phyloP scores from a whole-genome alignment of 2,113 vertebrate species.

The Antechinus stuartii region DNA sequence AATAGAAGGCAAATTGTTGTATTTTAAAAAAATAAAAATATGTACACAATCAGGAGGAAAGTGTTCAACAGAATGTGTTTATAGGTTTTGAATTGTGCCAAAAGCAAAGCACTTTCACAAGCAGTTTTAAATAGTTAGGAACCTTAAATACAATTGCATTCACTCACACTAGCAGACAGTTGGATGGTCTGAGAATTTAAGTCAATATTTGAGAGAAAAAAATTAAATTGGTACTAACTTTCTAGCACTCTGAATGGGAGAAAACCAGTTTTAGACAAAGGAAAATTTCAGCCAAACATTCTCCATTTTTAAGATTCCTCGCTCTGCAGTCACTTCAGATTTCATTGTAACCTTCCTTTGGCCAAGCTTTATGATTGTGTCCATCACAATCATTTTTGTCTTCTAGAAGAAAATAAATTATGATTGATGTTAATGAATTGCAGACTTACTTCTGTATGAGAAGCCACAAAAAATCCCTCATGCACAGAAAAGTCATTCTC shows the following conservation, averaged over 20 bases:
- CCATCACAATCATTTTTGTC: background rate
- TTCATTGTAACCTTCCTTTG: background rate
- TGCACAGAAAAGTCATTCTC: background rate
- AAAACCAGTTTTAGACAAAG: conserved; percentile 1
- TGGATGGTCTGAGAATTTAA: background rate
- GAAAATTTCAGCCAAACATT: conserved; percentile 14
- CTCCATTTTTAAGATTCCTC: conserved; percentile 3
- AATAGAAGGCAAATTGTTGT: conserved; percentile 9
- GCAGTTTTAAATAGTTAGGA: background rate
- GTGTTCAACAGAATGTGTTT: background rate
- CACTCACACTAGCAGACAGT: background rate
- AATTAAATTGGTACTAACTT: background rate
- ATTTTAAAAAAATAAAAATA: conserved; percentile 17
- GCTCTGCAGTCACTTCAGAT: background rate
- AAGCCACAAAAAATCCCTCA: background rate
- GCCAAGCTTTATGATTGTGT: background rate
- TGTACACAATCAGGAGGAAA: conserved; percentile 44
- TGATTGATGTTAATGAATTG: background rate
- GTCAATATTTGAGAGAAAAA: conserved; percentile 6
- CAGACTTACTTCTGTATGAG: background rate
- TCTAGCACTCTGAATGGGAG: background rate
- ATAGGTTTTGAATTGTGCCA: conserved; percentile 15
- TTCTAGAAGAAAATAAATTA: conserved; percentile 31
- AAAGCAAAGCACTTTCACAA: conserved; percentile 40
- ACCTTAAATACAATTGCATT: background rate